Conservation (phyloP, 2,888 invertebrate species). For the Ophion ventricosus region DNA sequence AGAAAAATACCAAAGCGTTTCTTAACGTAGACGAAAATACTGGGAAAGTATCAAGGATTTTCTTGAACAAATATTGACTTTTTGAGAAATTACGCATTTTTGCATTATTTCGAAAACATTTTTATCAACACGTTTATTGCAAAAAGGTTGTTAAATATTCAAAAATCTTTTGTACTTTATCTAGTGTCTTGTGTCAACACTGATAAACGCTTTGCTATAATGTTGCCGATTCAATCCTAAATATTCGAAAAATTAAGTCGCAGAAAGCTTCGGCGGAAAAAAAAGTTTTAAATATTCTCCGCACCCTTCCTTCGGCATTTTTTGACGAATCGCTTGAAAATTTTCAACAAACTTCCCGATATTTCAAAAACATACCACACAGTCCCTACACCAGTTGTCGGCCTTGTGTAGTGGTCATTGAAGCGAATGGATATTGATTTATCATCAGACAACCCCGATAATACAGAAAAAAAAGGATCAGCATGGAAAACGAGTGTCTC, state of each 20-base stretch:
- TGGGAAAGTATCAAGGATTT: not conserved
- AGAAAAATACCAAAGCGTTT: not conserved
- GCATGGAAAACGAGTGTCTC: slow-evolving; percentile 72
- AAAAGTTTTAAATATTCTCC: not conserved
- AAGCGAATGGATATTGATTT: slow-evolving; percentile 59
- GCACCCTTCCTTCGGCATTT: not conserved
- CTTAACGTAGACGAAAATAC: not conserved
- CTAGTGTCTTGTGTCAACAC: too few relatives aligned
- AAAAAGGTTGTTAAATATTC: too few relatives aligned
- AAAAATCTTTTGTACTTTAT: too few relatives aligned
- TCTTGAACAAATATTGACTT: not conserved
- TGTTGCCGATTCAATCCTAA: too few relatives aligned
- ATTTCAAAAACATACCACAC: not conserved
- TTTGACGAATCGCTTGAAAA: not conserved
- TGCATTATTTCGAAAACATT: not conserved
- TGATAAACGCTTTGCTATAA: too few relatives aligned
- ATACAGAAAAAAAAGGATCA: slow-evolving; percentile 28
- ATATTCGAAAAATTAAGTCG: too few relatives aligned
- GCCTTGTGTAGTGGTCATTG: not conserved
- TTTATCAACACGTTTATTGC: too few relatives aligned
- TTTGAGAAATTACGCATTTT: not conserved
- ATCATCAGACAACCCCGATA: slow-evolving; percentile 64
- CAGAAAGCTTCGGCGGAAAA: too few relatives aligned
- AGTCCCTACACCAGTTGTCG: not conserved
- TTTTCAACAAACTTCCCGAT: not conserved